Conservation (phyloP, 2,113 vertebrate species). For the Rutilus rutilus region DNA sequence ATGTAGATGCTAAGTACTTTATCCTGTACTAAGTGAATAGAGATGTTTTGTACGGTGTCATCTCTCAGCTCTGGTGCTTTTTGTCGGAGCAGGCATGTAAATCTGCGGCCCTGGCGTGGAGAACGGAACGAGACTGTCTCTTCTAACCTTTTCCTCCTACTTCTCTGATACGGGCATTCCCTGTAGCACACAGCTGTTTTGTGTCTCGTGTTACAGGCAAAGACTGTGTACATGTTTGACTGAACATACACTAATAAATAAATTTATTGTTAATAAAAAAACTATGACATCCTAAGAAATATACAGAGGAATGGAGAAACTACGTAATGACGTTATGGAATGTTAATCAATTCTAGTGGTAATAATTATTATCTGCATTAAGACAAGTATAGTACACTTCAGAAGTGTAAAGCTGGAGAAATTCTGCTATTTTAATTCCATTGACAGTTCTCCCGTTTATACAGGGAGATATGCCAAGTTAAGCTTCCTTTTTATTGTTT, state of each 20-base stretch:
- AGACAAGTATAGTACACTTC: conserved; percentile 64
- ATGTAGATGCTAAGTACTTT: conserved; percentile 44
- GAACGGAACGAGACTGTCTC: conserved; percentile 42
- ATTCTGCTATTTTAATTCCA: conserved; percentile 61
- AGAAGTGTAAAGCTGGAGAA: conserved; percentile 64
- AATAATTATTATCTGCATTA: conserved; percentile 60
- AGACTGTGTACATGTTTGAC: conserved; percentile 56
- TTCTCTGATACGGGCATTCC: conserved; percentile 58
- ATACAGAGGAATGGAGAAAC: conserved; percentile 55
- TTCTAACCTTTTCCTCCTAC: conserved; percentile 51
- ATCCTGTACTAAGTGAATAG: conserved; percentile 39
- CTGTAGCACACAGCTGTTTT: conserved; percentile 60
- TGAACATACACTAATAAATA: conserved; percentile 50
- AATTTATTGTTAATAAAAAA: conserved; percentile 49
- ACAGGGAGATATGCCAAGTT: conserved; percentile 62
- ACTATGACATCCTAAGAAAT: conserved; percentile 43
- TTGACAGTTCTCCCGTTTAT: conserved; percentile 63
- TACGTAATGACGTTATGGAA: conserved; percentile 59
- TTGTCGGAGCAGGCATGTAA: conserved; percentile 53
- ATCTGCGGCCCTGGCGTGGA: conserved; percentile 45
- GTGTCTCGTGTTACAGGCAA: conserved; percentile 59
- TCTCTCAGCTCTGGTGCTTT: conserved; percentile 53
- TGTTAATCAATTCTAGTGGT: conserved; percentile 57
- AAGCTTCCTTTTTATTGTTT: conserved; percentile 56
- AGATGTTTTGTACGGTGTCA: conserved; percentile 48